Evolutionary conservation across 1,140 invertebrate genomes (phyloP).

Genomic region (Hylaeus volcanicus): DNA sequence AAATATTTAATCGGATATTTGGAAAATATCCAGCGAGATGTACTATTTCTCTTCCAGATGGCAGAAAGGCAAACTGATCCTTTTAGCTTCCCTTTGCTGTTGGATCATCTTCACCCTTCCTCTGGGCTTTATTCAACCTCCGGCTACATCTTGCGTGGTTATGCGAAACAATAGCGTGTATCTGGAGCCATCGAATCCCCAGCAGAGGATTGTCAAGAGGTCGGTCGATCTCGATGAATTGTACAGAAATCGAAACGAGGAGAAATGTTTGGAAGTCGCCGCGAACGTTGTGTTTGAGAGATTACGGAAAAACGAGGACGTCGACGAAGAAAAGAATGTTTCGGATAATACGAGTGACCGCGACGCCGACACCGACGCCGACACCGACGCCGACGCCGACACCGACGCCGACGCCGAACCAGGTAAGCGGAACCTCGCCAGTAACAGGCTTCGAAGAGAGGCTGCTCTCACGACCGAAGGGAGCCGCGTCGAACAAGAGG

Average conservation of each 20-base stretch:
- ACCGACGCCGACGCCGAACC: too few relatives aligned
- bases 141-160: constrained; percentile 92
- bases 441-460: constrained; percentile 57
- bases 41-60: constrained; percentile 81
- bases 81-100: constrained; percentile 94
- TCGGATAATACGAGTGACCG: too few relatives aligned
- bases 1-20: too few relatives aligned
- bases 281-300: constrained; percentile 75
- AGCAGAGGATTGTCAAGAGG: constrained; percentile 74
- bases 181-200: constrained; percentile 69
- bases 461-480: constrained; percentile 24
- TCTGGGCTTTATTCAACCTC: constrained; percentile 96
- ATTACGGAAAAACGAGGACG: constrained; percentile 58
- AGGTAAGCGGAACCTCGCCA: not conserved
- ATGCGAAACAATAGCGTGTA: constrained; percentile 85
- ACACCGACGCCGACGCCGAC: too few relatives aligned
- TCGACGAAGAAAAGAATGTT: constrained; percentile 20
- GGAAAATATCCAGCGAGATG: too few relatives aligned
- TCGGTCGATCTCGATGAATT: constrained; percentile 58
- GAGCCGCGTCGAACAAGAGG: constrained; percentile 15
- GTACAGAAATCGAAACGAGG: constrained; percentile 6
- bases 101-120: constrained; percentile 99
- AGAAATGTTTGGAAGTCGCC: constrained; percentile 71
- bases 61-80: constrained; percentile 91
- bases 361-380: too few relatives aligned